A percentile compares a stretch with the other conserved stretches of the same genome.
Evolutionary conservation across 1,140 invertebrate species (phyloP).

Genomic region (Drosophila aff.): DNA sequence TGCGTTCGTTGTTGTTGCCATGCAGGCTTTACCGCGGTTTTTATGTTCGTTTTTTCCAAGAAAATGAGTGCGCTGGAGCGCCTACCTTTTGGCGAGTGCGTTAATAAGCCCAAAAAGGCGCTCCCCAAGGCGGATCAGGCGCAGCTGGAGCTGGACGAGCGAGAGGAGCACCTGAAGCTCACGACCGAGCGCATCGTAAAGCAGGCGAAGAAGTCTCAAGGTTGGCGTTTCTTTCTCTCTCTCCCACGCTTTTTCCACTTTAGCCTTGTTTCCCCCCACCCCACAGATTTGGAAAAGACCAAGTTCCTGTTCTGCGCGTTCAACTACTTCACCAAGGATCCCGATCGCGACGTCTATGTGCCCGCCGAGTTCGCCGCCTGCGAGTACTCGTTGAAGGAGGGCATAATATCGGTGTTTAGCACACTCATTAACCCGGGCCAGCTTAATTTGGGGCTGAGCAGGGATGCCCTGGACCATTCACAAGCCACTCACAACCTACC

Average conservation of each 20-base stretch:
- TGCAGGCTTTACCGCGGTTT: background rate
- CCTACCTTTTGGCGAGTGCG: conserved; percentile 14
- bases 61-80: conserved; percentile 53
- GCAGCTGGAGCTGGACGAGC: background rate
- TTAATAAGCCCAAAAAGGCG: conserved; percentile 10
- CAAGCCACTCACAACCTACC: conserved; percentile 60
- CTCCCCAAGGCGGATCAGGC: conserved; percentile 28
- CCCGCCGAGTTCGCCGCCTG: conserved; percentile 73
- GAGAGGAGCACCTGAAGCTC: conserved; percentile 43
- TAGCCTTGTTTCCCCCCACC: background rate
- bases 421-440: conserved; percentile 66
- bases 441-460: conserved; percentile 54
- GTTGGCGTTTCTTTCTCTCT: conserved; percentile 17
- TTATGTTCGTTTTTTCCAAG: conserved; percentile 3
- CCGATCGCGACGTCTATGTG: conserved; percentile 45
- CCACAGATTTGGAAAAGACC: conserved; percentile 47
- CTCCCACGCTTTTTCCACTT: no score
- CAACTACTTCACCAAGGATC: conserved; percentile 69
- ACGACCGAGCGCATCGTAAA: conserved; percentile 56
- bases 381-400: conserved; percentile 59
- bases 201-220: conserved; percentile 26
- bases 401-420: conserved; percentile 55
- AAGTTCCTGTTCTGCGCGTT: conserved; percentile 66
- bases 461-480: conserved; percentile 54
- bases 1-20: background rate